Conservation (phyloP, 2,797 vertebrate species). For the Passerculus sandwichensis region DNA sequence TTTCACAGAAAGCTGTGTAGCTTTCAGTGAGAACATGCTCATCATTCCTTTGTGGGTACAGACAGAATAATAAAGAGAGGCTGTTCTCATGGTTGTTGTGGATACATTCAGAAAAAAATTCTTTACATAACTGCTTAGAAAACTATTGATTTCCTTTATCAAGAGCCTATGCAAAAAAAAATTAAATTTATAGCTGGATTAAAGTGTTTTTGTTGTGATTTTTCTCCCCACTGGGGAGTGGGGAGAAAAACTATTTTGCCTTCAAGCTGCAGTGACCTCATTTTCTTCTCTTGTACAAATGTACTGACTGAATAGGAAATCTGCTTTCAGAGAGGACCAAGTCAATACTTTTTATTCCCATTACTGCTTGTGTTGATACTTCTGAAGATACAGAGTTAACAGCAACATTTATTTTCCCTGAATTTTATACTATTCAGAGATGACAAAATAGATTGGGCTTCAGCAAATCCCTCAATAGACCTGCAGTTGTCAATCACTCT, state of each 20-base stretch:
- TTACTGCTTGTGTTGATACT: neutral
- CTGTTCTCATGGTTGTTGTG: neutral
- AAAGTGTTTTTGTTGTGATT: neutral
- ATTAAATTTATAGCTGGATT: neutral
- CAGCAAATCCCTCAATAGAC: constrained; percentile 20
- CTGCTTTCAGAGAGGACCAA: neutral
- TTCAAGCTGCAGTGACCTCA: neutral
- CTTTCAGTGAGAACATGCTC: neutral
- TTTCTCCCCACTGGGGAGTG: neutral
- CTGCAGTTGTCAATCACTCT: constrained; percentile 15
- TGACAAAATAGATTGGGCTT: neutral
- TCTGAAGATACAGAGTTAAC: constrained; percentile 11
- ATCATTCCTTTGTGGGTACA: neutral
- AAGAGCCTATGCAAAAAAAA: neutral
- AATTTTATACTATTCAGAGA: neutral
- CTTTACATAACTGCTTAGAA: neutral
- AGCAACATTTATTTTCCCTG: neutral
- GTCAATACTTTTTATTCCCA: neutral
- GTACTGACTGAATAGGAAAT: neutral
- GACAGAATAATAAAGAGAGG: neutral
- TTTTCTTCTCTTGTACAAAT: neutral
- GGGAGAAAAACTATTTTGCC: neutral
- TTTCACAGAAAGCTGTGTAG: neutral
- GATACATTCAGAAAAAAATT: neutral
- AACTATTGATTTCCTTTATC: neutral